Conservation (phyloP, 2,888 invertebrate species). For the Blomia tropicalis region DNA sequence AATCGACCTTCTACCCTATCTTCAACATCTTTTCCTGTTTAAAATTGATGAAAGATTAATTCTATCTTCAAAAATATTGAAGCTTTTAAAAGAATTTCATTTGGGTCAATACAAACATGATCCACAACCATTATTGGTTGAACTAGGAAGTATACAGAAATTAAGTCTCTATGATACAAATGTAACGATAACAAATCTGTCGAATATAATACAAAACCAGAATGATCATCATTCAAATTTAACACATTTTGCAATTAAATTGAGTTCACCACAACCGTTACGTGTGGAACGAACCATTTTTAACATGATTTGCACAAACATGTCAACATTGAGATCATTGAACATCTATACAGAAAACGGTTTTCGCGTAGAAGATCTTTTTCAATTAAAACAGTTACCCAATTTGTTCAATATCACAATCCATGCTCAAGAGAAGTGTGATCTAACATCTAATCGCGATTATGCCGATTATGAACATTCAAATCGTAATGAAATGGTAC, state of each 20-base stretch:
- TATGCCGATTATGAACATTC: background rate
- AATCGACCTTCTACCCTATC: background rate
- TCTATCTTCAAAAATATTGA: background rate
- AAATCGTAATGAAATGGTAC: background rate
- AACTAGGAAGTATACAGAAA: background rate
- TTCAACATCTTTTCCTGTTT: background rate
- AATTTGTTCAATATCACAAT: background rate
- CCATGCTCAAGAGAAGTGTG: background rate
- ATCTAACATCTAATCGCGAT: background rate
- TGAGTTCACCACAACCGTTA: background rate
- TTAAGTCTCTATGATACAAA: background rate
- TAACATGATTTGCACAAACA: background rate
- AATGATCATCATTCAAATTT: background rate
- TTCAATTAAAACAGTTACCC: slow-evolving; percentile 1
- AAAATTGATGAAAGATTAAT: background rate
- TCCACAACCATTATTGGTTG: background rate
- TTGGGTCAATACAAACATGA: background rate
- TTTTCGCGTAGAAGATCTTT: background rate
- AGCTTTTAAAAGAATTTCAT: background rate
- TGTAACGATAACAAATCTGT: background rate
- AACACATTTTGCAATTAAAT: slow-evolving; percentile 4
- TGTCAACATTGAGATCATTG: background rate
- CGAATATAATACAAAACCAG: background rate
- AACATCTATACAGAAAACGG: background rate
- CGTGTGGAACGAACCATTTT: background rate